A percentile compares a stretch with the other conserved stretches of the same genome.
Evolutionary conservation across 2,113 vertebrate species (phyloP).

Genomic region (Octodon degus): DNA sequence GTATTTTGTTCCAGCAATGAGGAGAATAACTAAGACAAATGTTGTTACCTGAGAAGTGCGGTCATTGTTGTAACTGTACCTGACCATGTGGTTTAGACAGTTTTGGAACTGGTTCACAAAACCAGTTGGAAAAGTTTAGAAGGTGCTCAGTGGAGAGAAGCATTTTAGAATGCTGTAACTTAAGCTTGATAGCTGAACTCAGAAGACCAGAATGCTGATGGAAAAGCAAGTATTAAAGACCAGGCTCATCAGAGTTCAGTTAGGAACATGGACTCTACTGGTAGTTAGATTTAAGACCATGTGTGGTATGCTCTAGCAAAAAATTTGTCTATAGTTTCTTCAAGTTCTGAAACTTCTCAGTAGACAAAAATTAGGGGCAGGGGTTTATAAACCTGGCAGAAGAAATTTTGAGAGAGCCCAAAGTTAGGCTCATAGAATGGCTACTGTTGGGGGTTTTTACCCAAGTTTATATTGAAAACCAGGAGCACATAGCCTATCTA

Average conservation of each 20-base stretch:
- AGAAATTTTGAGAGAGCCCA: background rate
- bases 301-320: background rate
- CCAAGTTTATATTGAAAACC: background rate
- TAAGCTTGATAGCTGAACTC: background rate
- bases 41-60: background rate
- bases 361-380: background rate
- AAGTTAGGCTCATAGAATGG: background rate
- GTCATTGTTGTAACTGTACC: background rate
- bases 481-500: background rate
- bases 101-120: background rate
- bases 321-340: background rate
- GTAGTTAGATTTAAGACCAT: background rate
- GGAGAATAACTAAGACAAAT: background rate
- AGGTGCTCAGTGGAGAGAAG: background rate
- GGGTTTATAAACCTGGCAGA: background rate
- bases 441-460: background rate
- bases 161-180: background rate
- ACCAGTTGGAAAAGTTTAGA: background rate
- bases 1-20: background rate
- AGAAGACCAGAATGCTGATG: background rate
- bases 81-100: background rate
- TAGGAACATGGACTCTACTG: background rate
- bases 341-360: background rate
- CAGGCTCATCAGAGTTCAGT: background rate
- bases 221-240: background rate